Conservation (phyloP, 2,888 invertebrate genomes). For the Microchrysa polita region DNA sequence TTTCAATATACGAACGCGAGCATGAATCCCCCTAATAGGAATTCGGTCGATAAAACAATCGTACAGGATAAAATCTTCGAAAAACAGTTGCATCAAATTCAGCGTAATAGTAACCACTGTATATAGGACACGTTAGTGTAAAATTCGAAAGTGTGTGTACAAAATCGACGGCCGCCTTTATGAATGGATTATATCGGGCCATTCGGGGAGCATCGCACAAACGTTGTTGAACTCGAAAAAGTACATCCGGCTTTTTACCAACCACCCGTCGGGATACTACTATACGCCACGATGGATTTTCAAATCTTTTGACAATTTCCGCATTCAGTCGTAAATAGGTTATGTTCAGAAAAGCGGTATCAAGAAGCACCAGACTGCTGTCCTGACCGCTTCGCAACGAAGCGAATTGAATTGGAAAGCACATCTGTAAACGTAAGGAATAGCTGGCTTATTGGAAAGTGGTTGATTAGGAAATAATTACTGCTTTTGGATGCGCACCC, state of each 20-base stretch:
- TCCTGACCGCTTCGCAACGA: neutral
- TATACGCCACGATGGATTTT: neutral
- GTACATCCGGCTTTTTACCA: neutral
- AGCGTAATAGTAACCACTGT: neutral
- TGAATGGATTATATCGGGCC: neutral
- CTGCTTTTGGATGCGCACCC: no score
- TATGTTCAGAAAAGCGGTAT: neutral
- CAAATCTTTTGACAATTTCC: neutral
- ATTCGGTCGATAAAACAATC: neutral
- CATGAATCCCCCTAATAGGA: no score
- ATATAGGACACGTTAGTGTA: neutral
- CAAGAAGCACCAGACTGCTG: neutral
- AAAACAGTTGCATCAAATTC: neutral
- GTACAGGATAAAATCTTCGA: neutral
- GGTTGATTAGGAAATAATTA: no score
- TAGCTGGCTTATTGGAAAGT: no score
- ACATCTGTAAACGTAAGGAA: no score
- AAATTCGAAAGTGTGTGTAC: neutral
- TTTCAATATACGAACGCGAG: neutral
- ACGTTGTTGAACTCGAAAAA: neutral
- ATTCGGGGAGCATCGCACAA: neutral
- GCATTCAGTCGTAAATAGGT: neutral
- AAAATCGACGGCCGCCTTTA: neutral
- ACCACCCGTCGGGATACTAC: neutral
- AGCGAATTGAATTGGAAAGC: neutral